Evolutionary conservation across 2,888 invertebrate species (phyloP).

Genomic region (Elysia crispata): DNA sequence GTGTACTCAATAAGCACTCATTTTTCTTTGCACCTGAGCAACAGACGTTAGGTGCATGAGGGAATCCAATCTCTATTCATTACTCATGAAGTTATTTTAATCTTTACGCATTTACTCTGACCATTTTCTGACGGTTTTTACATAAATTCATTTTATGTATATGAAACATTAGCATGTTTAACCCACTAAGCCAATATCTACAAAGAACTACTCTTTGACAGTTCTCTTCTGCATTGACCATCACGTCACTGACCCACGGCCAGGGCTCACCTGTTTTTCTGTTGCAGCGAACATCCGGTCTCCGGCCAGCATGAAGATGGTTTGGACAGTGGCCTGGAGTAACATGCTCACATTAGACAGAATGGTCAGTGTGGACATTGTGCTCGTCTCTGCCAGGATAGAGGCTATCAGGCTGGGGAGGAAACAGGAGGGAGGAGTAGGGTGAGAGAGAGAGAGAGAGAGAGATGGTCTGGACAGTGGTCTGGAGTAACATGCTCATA

Average conservation of each 20-base stretch:
- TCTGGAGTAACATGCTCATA: constrained; percentile 91
- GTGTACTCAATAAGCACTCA: too few species aligned
- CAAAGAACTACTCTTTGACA: too few species aligned
- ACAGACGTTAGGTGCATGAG: too few species aligned
- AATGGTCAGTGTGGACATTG: constrained; percentile 89
- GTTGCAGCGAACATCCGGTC: constrained; percentile 92
- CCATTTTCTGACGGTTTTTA: too few species aligned
- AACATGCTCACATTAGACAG: constrained; percentile 92
- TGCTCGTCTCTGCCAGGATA: constrained; percentile 86
- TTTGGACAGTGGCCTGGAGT: constrained; percentile 92
- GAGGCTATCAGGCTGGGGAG: constrained; percentile 91
- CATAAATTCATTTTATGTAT: too few species aligned
- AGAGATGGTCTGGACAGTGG: constrained; percentile 88
- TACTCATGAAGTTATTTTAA: too few species aligned
- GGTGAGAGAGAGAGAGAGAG: too few species aligned
- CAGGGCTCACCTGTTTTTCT: constrained; percentile 90
- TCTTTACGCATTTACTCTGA: too few species aligned
- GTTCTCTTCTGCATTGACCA: background rate
- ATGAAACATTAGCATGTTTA: background rate
- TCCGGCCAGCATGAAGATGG: constrained; percentile 92
- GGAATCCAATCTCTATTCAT: too few species aligned
- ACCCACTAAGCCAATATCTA: background rate
- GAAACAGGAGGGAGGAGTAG: too few species aligned
- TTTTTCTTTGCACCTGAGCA: too few species aligned
- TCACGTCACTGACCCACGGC: background rate